Base-by-base conservation (phyloP, 2,113 vertebrate genomes). In the Poicephalus meyeri region DNA sequence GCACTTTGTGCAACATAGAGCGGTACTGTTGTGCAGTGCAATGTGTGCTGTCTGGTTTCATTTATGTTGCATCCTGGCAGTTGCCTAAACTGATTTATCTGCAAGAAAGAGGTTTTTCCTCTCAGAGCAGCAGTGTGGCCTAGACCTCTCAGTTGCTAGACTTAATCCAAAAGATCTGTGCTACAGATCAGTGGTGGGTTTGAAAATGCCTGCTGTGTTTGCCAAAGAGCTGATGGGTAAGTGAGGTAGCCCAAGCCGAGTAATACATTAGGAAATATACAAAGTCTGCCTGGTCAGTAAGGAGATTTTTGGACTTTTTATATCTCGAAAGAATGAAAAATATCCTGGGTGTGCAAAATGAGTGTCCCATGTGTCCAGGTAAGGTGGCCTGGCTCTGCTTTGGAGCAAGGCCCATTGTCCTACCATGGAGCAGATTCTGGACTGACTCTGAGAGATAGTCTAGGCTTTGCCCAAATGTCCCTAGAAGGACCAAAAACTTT, bases 361-460 rank as follows among this genome's bases (percentile, higher is more conserved):
- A 6, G 31, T 31, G 7, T n/a, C 13, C 28, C 2, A 0, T 41
- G 25, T 25, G 12, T 46, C 60, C 33, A 47, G 24, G 16, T 74
- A 31, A 63, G 60, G 37, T 15, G 24, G 17, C 33, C 33, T 61
- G 24, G 6, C 47, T 63, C 10, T 61, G 25, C 52, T 52, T 50
- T 77, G n/a, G 66, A 35, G 46, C 0, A 0, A 86, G 24, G 10
- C 13, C 7, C 3, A 0, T 49, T 0, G 0, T 65, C 24, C 42
- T 72, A 1, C 41, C 17, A 1, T 6, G 8, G 39, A 42, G 23
- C 58, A 70, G 52, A 17, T 68, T 37, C 33, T 55, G 26, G 24
- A 26, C 39, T 69, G 53, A 11, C 46, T 74, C 64, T 42, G 50
- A 19, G 46, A 19, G 17, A 4, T 31, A 11, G 7, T 58, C 21